These are phyloP conservation scores for Malachius bipustulatus DNA, from an alignment of 2,888 invertebrate genomes.

Conservation along the genomic window DNA sequence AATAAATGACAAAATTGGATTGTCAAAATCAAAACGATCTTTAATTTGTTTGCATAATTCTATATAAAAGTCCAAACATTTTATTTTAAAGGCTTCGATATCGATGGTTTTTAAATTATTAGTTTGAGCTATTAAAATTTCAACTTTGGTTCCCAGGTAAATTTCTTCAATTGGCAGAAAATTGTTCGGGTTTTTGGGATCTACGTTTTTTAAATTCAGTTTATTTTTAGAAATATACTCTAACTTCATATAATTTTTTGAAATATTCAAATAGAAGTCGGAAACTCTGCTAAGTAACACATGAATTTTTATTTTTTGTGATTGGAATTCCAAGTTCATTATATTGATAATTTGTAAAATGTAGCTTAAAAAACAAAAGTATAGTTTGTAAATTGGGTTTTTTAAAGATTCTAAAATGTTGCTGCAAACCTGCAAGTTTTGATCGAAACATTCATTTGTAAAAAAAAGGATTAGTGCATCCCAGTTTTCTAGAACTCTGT, in stretches of 20 bases:
- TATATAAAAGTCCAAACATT: not conserved
- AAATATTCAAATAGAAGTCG: not conserved
- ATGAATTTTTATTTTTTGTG: constrained; percentile 8
- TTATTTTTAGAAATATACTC: not conserved
- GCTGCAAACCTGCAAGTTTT: too few relatives aligned
- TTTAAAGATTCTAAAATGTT: too few relatives aligned
- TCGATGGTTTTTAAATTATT: constrained; percentile 4
- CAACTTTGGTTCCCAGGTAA: constrained; percentile 5
- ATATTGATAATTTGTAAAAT: constrained; percentile 8
- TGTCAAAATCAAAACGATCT: constrained; percentile 8
- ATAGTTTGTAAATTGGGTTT: constrained; percentile 7
- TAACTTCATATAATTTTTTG: not conserved
- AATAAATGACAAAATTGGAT: constrained; percentile 6
- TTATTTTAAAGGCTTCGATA: not conserved
- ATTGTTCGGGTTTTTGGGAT: not conserved
- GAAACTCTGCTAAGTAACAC: not conserved
- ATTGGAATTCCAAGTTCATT: constrained; percentile 11
- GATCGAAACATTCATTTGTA: too few relatives aligned
- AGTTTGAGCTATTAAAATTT: not conserved
- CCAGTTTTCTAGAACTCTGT: not conserved
- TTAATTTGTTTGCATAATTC: constrained; percentile 7
- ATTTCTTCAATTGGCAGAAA: constrained; percentile 2
- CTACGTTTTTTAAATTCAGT: not conserved
- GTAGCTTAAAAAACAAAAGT: constrained; percentile 9
- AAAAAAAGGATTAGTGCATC: not conserved